Percentiles rank a stretch among this genome's conserved stretches.
phyloP scores from a whole-genome alignment of 2,113 vertebrate species.

The Propithecus coquereli region DNA sequence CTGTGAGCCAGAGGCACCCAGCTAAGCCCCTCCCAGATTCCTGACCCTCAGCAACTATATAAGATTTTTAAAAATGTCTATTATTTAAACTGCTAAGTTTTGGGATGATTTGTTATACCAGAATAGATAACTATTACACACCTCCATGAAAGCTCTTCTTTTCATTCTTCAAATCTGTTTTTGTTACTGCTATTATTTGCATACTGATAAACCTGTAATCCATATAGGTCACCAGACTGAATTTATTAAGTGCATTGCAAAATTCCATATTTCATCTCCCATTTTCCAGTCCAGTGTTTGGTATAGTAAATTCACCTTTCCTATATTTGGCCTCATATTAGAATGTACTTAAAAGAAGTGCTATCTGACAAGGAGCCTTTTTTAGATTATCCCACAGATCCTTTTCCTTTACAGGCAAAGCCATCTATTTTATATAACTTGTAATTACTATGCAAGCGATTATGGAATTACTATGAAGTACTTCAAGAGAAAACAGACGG shows the following conservation, averaged over 20 bases:
- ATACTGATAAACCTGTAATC: background rate
- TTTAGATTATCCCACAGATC: conserved; percentile 12
- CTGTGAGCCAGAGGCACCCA: background rate
- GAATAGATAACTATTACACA: background rate
- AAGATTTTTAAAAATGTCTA: background rate
- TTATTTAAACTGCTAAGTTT: background rate
- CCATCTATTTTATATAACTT: conserved; percentile 35
- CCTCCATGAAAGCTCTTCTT: background rate
- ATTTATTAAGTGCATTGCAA: background rate
- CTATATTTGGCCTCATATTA: background rate
- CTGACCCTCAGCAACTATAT: background rate
- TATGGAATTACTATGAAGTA: conserved; percentile 36
- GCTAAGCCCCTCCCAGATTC: background rate
- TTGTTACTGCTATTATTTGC: background rate
- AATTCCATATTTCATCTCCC: background rate
- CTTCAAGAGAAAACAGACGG: conserved; percentile 57
- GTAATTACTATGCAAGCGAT: conserved; percentile 53
- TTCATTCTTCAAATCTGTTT: background rate
- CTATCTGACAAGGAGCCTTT: background rate
- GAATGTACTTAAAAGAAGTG: conserved; percentile 24
- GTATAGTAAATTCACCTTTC: conserved; percentile 18
- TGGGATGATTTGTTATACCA: background rate
- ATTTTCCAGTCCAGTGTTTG: background rate
- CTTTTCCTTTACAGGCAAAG: conserved; percentile 46
- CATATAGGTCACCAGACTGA: background rate